A percentile compares a stretch with the other conserved stretches of the same genome.
These are phyloP conservation scores for Rachycentron canadum DNA, from an alignment of 2,797 vertebrate species.

Conservation along the genomic window DNA sequence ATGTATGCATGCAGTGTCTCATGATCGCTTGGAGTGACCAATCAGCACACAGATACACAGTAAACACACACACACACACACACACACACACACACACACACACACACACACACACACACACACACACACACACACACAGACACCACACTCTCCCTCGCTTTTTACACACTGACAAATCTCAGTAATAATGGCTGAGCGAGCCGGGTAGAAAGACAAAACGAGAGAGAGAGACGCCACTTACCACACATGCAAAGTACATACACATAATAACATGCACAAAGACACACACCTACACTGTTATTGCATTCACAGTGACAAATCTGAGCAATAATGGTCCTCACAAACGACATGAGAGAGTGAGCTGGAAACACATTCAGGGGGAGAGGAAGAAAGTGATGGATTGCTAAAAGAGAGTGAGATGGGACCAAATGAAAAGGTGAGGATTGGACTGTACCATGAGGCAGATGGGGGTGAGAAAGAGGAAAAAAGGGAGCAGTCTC, in stretches of 20 bases:
- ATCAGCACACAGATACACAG: conserved; percentile 16
- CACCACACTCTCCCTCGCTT: conserved; percentile 7
- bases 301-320: conserved; percentile 56
- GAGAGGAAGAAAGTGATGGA: conserved; percentile 42
- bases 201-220: background rate
- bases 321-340: conserved; percentile 49
- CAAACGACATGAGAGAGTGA: conserved; percentile 33
- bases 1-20: conserved; percentile 25
- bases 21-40: conserved; percentile 33
- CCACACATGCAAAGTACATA: conserved; percentile 25
- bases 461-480: conserved; percentile 7
- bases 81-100: conserved; percentile 19
- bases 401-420: conserved; percentile 42
- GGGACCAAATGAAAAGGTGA: conserved; percentile 53
- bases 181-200: conserved; percentile 7
- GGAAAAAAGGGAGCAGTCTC: background rate
- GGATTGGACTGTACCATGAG: conserved; percentile 43
- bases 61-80: conserved; percentile 6
- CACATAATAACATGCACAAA: conserved; percentile 14
- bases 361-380: conserved; percentile 14
- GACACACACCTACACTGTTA: conserved; percentile 15
- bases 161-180: conserved; percentile 31
- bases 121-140: conserved; percentile 18
- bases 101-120: too few relatives aligned
- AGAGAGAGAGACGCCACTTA: conserved; percentile 4